Evolutionary conservation across 1,140 invertebrate genomes (phyloP).

Genomic region (Oryctes rhinoceros): DNA sequence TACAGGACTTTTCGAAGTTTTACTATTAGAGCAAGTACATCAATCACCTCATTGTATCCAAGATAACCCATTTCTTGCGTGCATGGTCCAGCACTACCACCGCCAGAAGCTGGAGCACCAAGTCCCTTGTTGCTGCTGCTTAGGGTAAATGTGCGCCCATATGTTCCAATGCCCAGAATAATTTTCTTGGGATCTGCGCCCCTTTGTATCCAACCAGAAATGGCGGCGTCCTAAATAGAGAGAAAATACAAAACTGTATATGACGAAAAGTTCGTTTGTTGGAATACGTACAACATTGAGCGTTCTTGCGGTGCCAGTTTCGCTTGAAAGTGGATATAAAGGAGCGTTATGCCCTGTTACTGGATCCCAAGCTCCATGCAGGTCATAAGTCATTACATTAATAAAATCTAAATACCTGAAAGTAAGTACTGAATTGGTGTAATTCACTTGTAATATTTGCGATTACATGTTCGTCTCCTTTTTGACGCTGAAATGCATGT

Average conservation of each 20-base stretch:
- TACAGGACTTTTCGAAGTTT: too few species aligned
- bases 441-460: too few species aligned
- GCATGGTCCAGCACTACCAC: conserved; percentile 73
- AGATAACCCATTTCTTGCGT: conserved; percentile 74
- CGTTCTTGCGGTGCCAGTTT: conserved; percentile 49
- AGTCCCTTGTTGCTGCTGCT: conserved; percentile 62
- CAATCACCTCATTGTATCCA: conserved; percentile 77
- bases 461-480: too few species aligned
- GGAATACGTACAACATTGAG: conserved; percentile 58
- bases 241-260: background rate
- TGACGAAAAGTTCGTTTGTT: background rate
- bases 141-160: conserved; percentile 72
- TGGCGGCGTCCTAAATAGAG: conserved; percentile 51
- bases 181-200: conserved; percentile 67
- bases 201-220: conserved; percentile 58
- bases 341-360: conserved; percentile 68
- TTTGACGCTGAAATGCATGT: too few species aligned
- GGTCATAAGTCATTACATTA: conserved; percentile 76
- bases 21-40: too few species aligned
- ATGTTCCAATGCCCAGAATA: conserved; percentile 72
- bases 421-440: conserved; percentile 44
- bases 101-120: conserved; percentile 64
- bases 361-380: conserved; percentile 71
- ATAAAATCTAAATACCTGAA: conserved; percentile 68
- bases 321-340: conserved; percentile 62